phyloP scores from a whole-genome alignment of 2,888 invertebrate genomes.

The Asteroscopus sphinx region DNA sequence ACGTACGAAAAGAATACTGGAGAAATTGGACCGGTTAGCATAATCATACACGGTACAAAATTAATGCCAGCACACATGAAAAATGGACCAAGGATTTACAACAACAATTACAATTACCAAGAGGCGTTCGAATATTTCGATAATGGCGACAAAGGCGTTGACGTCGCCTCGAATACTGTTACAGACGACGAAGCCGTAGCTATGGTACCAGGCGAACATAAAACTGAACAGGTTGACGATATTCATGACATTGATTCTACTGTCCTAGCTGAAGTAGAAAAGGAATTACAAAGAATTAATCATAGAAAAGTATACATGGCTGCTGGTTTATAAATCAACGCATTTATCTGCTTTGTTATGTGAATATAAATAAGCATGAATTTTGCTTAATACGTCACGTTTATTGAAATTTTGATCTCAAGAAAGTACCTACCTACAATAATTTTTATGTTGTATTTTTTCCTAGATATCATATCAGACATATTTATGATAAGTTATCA shows the following conservation, averaged over 20 bases:
- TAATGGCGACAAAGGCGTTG: constrained; percentile 45
- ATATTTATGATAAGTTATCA: too few species aligned
- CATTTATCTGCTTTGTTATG: constrained; percentile 11
- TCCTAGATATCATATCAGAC: neutral
- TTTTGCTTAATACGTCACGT: constrained; percentile 7
- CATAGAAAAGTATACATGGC: constrained; percentile 68
- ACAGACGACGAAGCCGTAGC: constrained; percentile 61
- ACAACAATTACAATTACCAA: constrained; percentile 81
- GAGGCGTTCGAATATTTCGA: constrained; percentile 63
- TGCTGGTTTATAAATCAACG: constrained; percentile 33
- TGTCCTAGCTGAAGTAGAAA: constrained; percentile 72
- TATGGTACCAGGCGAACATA: constrained; percentile 65
- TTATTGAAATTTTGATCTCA: constrained; percentile 19
- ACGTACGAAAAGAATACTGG: constrained; percentile 88
- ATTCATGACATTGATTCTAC: constrained; percentile 65
- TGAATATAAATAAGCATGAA: neutral
- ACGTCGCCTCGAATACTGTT: constrained; percentile 59
- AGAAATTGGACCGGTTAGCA: constrained; percentile 87
- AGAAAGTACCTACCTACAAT: too few species aligned
- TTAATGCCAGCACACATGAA: constrained; percentile 91
- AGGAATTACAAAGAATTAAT: constrained; percentile 77
- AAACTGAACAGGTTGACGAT: constrained; percentile 52
- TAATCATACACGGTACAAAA: constrained; percentile 93
- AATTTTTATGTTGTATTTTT: neutral
- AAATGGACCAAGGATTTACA: constrained; percentile 88